These are phyloP conservation scores for Poecilia latipinna DNA, from an alignment of 2,113 vertebrate genomes.

Conservation along the genomic window DNA sequence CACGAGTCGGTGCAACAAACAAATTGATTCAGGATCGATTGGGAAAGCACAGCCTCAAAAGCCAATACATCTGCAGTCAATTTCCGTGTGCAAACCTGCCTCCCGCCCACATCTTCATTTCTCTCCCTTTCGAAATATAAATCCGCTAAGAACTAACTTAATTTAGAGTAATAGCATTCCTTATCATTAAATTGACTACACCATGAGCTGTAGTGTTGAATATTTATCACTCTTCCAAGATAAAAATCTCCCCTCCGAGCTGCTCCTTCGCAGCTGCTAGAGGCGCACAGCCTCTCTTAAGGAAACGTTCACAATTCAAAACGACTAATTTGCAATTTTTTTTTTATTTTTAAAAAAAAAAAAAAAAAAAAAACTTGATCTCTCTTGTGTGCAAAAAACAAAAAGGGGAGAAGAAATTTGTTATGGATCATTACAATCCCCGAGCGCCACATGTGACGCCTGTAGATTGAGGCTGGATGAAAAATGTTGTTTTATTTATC, in stretches of 20 bases:
- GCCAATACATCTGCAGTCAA: not conserved
- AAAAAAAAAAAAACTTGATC: not conserved
- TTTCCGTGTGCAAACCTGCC: not conserved
- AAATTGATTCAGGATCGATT: not conserved
- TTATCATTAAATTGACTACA: slow-evolving; percentile 22
- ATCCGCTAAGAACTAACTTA: slow-evolving; percentile 10
- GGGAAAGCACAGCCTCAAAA: not conserved
- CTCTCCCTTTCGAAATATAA: not conserved
- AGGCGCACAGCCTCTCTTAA: not conserved
- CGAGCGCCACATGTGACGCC: not conserved
- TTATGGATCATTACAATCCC: slow-evolving; percentile 14
- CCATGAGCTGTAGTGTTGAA: slow-evolving; percentile 4
- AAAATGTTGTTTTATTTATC: slow-evolving; percentile 25
- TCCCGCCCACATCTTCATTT: not conserved
- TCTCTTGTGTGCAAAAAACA: not conserved
- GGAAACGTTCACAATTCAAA: slow-evolving; percentile 13
- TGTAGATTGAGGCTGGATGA: slow-evolving; percentile 5
- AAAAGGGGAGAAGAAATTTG: not conserved
- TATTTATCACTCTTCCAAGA: slow-evolving; percentile 17
- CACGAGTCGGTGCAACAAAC: not conserved
- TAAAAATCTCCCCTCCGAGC: slow-evolving; percentile 12
- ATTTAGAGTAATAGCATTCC: slow-evolving; percentile 15
- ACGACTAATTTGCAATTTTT: slow-evolving; percentile 1
- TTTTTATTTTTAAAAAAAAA: slow-evolving; percentile 2
- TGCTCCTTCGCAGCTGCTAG: not conserved